Evolutionary conservation across 92 coral and sea anemone species (phyloP).

Genomic region (Umimayanthus kanabou): DNA sequence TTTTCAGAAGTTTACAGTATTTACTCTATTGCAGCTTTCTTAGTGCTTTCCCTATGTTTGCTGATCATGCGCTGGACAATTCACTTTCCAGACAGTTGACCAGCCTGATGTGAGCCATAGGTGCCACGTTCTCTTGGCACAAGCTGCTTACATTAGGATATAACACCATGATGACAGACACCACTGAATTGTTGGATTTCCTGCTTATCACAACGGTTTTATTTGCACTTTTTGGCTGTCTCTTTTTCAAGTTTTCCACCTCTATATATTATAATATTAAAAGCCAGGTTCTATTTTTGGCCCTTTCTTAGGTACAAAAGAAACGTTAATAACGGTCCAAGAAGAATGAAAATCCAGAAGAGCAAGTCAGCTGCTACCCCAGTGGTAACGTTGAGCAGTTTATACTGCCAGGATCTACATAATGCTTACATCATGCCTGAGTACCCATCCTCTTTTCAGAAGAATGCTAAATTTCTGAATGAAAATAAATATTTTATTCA

Average conservation of each 20-base stretch:
- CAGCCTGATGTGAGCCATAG: slow-evolving; percentile 29
- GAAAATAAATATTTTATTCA: slow-evolving; percentile 66
- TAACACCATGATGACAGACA: slow-evolving; percentile 24
- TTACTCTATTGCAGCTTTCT: not conserved
- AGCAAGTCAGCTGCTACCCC: slow-evolving; percentile 13
- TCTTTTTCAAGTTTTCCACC: slow-evolving; percentile 1
- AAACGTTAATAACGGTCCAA: slow-evolving; percentile 22
- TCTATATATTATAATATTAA: slow-evolving; percentile 1
- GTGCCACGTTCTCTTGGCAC: slow-evolving; percentile 26
- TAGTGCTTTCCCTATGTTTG: slow-evolving; percentile 10
- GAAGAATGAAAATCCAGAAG: slow-evolving; percentile 56
- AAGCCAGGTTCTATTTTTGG: slow-evolving; percentile 37
- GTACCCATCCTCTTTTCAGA: slow-evolving; percentile 69
- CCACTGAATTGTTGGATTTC: slow-evolving; percentile 33
- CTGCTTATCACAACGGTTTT: slow-evolving; percentile 14
- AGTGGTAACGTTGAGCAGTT: slow-evolving; percentile 61
- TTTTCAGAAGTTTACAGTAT: not conserved
- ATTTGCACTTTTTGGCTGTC: slow-evolving; percentile 20
- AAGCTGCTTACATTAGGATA: slow-evolving; percentile 27
- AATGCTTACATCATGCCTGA: slow-evolving; percentile 67
- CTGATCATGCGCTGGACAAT: slow-evolving; percentile 39
- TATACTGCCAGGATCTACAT: slow-evolving; percentile 68
- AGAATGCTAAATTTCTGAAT: slow-evolving; percentile 65
- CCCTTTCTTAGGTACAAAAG: slow-evolving; percentile 42
- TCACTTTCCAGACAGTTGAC: slow-evolving; percentile 39